Evolutionary conservation across 2,113 vertebrate genomes (phyloP).

Genomic region (Nothobranchius furzeri): DNA sequence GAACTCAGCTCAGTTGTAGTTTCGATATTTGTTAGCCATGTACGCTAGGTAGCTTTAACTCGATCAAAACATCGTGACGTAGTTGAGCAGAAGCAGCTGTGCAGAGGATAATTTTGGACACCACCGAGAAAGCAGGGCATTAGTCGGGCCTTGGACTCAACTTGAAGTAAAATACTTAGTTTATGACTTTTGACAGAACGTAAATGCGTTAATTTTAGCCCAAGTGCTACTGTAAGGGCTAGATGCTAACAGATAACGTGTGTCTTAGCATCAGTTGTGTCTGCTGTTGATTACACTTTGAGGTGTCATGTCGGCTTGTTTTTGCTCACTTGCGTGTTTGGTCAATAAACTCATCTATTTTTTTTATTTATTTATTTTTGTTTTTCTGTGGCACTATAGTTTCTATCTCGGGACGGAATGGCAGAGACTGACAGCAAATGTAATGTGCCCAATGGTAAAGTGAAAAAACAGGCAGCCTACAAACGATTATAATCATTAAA

Average conservation of each 20-base stretch:
- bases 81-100: background rate
- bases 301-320: background rate
- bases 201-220: background rate
- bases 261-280: background rate
- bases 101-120: constrained; percentile 11
- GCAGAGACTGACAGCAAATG: constrained; percentile 70
- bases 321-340: background rate
- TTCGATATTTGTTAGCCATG: constrained; percentile 14
- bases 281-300: background rate
- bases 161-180: constrained; percentile 1
- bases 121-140: background rate
- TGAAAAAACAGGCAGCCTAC: background rate
- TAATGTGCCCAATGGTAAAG: constrained; percentile 69
- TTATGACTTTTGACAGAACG: background rate
- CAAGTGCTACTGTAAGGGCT: constrained; percentile 3
- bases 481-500: background rate
- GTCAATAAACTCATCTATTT: background rate
- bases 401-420: constrained; percentile 69
- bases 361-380: background rate
- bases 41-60: constrained; percentile 14
- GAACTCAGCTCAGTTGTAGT: background rate
- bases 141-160: constrained; percentile 26
- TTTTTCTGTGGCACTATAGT: constrained; percentile 37
- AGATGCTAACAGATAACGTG: constrained; percentile 24
- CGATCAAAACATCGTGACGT: background rate